A percentile compares a stretch with the other conserved stretches of the same genome.
Conservation (phyloP, 1,140 invertebrate species). For the Dinoponera quadriceps region DNA sequence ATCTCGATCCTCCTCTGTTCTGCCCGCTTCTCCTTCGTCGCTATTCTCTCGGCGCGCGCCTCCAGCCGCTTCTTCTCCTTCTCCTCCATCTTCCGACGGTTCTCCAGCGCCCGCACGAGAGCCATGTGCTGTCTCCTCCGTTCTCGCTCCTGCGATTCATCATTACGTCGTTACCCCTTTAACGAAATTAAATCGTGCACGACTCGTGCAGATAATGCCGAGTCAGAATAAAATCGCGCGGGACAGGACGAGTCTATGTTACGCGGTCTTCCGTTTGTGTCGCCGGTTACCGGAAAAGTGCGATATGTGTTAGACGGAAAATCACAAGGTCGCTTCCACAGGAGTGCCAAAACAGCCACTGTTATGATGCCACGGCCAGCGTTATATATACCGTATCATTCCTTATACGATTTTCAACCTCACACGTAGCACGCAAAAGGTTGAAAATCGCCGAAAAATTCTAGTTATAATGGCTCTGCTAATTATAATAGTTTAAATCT, state of each 20-base stretch:
- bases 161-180: background rate
- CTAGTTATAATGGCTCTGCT: too few species aligned
- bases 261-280: too few species aligned
- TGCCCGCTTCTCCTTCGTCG: conserved; percentile 92
- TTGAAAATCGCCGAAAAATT: too few species aligned
- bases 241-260: background rate
- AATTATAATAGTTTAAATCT: too few species aligned
- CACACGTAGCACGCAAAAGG: too few species aligned
- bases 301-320: too few species aligned
- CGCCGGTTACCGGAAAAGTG: too few species aligned
- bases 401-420: too few species aligned
- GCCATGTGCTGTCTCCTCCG: conserved; percentile 95
- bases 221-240: background rate
- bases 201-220: conserved; percentile 31
- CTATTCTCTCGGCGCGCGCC: conserved; percentile 91
- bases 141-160: conserved; percentile 91
- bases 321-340: too few species aligned
- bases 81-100: conserved; percentile 94
- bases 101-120: conserved; percentile 94
- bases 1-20: conserved; percentile 94
- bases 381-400: too few species aligned
- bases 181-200: background rate
- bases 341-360: too few species aligned
- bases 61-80: conserved; percentile 94
- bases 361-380: too few species aligned